Conservation (phyloP, 2,113 vertebrate genomes). For the Aegotheles bennettii region DNA sequence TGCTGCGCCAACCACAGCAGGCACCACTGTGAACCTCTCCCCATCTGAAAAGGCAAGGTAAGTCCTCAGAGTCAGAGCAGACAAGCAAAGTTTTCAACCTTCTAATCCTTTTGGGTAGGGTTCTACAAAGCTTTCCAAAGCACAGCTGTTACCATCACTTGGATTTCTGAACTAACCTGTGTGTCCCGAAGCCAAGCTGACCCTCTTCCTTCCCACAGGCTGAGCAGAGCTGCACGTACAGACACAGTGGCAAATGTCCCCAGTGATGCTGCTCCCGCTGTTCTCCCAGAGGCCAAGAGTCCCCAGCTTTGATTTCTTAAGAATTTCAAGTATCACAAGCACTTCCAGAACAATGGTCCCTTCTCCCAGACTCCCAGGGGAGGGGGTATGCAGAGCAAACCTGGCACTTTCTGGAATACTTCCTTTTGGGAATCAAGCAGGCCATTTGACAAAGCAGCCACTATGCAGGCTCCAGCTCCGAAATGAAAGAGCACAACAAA, state of each 20-base stretch:
- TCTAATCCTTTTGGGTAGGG: background rate
- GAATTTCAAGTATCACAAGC: background rate
- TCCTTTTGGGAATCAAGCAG: background rate
- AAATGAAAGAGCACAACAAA: background rate
- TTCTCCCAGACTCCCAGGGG: background rate
- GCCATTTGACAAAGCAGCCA: background rate
- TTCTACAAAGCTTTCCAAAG: background rate
- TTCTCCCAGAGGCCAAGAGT: background rate
- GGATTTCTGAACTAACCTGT: rapidly evolving
- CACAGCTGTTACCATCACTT: background rate
- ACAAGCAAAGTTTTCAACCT: background rate
- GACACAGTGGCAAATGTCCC: rapidly evolving
- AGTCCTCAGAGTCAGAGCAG: background rate
- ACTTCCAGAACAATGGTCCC: background rate
- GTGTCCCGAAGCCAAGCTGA: background rate
- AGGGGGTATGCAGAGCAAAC: background rate
- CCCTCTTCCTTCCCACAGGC: background rate
- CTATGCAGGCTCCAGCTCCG: background rate
- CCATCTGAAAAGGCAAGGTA: background rate
- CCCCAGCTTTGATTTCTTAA: background rate
- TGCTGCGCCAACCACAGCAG: background rate
- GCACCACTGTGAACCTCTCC: background rate
- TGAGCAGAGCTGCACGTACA: rapidly evolving
- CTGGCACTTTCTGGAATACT: background rate
- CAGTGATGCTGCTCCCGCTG: background rate